Conservation (phyloP, 2,797 vertebrate genomes). For the Cossypha caffra region DNA sequence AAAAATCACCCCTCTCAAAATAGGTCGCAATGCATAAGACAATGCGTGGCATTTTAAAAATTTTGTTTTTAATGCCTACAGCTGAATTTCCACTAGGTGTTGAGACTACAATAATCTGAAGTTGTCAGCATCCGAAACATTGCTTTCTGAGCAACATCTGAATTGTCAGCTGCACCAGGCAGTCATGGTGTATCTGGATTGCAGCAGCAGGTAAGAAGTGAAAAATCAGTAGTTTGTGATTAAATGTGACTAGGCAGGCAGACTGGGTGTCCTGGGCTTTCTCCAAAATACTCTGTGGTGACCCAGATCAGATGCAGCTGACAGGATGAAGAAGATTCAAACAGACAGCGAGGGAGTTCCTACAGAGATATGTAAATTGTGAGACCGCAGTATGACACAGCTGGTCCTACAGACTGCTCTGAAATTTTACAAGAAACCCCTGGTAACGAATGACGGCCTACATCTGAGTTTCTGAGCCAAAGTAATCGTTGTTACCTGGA, state of each 20-base stretch:
- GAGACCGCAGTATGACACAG: background rate
- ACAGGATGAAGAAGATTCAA: slow-evolving; percentile 21
- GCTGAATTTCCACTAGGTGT: background rate
- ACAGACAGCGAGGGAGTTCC: background rate
- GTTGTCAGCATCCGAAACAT: background rate
- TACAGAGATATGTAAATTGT: slow-evolving; percentile 20
- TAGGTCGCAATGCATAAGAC: background rate
- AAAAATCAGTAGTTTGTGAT: slow-evolving; percentile 10
- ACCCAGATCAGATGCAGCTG: slow-evolving; percentile 38
- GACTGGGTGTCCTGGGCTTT: background rate
- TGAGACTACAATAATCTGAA: background rate
- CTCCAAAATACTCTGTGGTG: background rate
- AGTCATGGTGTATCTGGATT: background rate
- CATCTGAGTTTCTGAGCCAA: background rate
- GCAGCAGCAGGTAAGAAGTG: background rate
- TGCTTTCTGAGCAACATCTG: background rate
- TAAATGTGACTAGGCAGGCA: slow-evolving; percentile 29
- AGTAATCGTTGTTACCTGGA: background rate
- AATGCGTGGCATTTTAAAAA: background rate
- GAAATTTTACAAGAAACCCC: background rate
- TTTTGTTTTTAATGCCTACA: background rate
- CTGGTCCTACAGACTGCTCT: background rate
- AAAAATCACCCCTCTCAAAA: background rate
- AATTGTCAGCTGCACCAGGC: background rate
- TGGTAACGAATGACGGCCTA: background rate